Base-by-base conservation (phyloP, 2,797 vertebrate genomes). In the Chelidonichthys spinosus region DNA sequence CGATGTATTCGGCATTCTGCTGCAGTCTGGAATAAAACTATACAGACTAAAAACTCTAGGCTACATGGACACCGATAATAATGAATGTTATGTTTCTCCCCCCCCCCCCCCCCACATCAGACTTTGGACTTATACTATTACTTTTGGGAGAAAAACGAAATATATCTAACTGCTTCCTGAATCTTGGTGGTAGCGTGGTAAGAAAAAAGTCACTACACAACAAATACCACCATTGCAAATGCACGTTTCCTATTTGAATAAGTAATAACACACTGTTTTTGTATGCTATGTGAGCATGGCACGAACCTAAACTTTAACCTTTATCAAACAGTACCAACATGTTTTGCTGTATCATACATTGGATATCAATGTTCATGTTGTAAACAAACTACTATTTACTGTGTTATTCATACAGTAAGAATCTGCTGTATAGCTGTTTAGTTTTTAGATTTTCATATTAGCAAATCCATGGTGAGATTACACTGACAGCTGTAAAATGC, bases 1-100 rank as follows among this genome's bases (percentile, higher is more conserved):
- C 63, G 76, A 78, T 69, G 68, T 61, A 50, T 67, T 76, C 69
- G 63, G 74, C 52, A 63, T 78, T 79, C 83, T 62, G 75, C 37
- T 59, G 63, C 43, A 73, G 50, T 70, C 36, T 78, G 46, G 68
- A 81, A 79, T 42, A 60, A 66, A 74, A 79, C 47, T 25, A 25
- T 25, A 25, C 55, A 69, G 63, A 61, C 25, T 25, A 25, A 25
- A 25, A 25, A 25, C 25, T 25, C 25, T 25, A 74, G 56, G 15
- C 53, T 83, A 40, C 18, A 46, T 72, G 65, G 47, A 87, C 35
- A 64, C 58, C 50, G 77, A 55, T 50, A n/a, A 63, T 74, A 54
- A 79, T 60, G 18, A 67, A 85, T 78, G 76, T 65, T 33, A 69
- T 71, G 44, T 64, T 64, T 63, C 14, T 15, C 9, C 18, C 18